phyloP scores from a whole-genome alignment of 2,113 vertebrate genomes.

The Phainopepla nitens region DNA sequence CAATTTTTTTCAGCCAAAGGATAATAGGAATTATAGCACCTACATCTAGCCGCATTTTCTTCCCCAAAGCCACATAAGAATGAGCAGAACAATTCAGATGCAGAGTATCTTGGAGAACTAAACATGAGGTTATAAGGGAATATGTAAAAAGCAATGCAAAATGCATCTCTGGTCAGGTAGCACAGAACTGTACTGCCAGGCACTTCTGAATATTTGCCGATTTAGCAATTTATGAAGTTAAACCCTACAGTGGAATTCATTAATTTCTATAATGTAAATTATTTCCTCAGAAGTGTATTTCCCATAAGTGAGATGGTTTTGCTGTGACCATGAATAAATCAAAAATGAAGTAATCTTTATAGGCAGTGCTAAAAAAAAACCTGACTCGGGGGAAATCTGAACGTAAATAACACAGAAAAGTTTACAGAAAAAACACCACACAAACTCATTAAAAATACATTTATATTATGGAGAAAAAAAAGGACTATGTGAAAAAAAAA shows the following conservation, averaged over 20 bases:
- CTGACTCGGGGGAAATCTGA: conserved; percentile 7
- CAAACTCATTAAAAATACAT: conserved; percentile 31
- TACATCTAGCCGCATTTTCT: neutral
- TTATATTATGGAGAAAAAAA: neutral
- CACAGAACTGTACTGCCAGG: neutral
- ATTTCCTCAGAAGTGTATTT: conserved; percentile 48
- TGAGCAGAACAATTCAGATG: neutral
- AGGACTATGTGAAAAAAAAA: neutral
- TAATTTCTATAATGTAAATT: conserved; percentile 47
- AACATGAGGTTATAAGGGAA: neutral
- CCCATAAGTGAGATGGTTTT: conserved; percentile 45
- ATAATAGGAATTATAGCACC: neutral
- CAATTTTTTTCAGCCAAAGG: neutral
- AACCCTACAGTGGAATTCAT: conserved; percentile 22
- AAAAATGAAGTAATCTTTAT: conserved; percentile 48
- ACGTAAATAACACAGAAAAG: conserved; percentile 26
- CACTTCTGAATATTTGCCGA: neutral
- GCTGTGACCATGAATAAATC: conserved; percentile 54
- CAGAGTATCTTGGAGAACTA: neutral
- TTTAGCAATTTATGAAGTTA: conserved; percentile 31
- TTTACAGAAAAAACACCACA: neutral
- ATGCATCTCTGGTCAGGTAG: neutral
- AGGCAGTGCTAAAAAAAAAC: neutral
- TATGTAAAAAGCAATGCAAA: neutral
- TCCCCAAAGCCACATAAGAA: neutral